phyloP scores from a whole-genome alignment of 2,888 invertebrate species.

The Orthosia gracilis region DNA sequence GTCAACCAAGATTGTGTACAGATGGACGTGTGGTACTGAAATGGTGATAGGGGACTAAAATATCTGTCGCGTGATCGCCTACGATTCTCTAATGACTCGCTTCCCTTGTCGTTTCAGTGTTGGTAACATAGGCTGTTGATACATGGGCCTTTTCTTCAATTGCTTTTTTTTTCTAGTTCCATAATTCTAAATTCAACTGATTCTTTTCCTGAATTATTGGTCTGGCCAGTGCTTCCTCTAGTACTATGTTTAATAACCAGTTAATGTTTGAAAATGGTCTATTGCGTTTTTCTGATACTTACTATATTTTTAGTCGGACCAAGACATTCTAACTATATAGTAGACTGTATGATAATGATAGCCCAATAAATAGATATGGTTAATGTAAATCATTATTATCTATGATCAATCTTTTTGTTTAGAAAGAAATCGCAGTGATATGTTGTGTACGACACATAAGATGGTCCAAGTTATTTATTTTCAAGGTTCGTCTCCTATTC shows the following conservation, averaged over 20 bases:
- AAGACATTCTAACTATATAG: too few relatives aligned
- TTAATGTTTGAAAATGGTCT: too few relatives aligned
- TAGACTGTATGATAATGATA: too few relatives aligned
- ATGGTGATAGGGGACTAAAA: conserved; percentile 20
- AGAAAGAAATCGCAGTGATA: background rate
- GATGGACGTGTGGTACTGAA: conserved; percentile 11
- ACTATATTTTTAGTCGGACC: too few relatives aligned
- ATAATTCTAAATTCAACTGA: background rate
- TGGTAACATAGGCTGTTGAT: conserved; percentile 39
- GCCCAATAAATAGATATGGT: too few relatives aligned
- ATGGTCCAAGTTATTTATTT: conserved; percentile 14
- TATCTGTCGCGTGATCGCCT: conserved; percentile 21
- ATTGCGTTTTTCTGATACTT: too few relatives aligned
- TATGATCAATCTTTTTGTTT: background rate
- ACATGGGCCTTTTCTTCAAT: conserved; percentile 18
- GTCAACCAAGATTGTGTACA: background rate
- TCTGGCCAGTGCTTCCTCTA: too few relatives aligned
- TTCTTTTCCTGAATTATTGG: background rate
- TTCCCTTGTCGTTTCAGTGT: conserved; percentile 40
- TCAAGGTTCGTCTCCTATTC: conserved; percentile 6
- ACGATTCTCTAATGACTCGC: conserved; percentile 28
- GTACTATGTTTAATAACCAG: too few relatives aligned
- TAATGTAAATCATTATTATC: too few relatives aligned
- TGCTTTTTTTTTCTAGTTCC: background rate
- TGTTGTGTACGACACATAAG: conserved; percentile 12